Conservation (phyloP, 2,797 vertebrate genomes). For the Mycteria americana region DNA sequence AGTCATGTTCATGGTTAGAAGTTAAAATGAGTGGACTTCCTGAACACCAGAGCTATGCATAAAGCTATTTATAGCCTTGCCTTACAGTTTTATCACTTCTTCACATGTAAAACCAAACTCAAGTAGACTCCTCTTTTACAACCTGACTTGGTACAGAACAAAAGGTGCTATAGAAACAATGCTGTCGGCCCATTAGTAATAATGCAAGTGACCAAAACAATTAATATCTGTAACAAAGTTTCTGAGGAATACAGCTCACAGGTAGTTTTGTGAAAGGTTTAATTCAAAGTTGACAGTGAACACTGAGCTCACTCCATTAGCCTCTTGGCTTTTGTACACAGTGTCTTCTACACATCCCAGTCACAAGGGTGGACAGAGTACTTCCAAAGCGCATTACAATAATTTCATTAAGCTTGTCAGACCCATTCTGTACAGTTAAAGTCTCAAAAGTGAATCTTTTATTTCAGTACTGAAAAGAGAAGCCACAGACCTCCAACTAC, state of each 20-base stretch:
- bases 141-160: not conserved
- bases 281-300: not conserved
- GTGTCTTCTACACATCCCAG: not conserved
- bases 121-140: not conserved
- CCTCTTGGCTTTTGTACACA: not conserved
- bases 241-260: not conserved
- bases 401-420: not conserved
- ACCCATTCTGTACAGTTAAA: not conserved
- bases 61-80: not conserved
- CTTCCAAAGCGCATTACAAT: not conserved
- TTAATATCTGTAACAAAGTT: not conserved
- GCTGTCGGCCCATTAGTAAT: not conserved
- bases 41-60: not conserved
- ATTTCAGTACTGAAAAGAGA: not conserved
- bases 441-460: not conserved
- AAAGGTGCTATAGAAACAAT: not conserved
- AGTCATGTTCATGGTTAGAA: not conserved
- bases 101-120: not conserved
- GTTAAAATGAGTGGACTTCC: not conserved
- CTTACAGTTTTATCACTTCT: not conserved
- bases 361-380: not conserved
- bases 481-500: not conserved
- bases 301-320: not conserved
- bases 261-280: not conserved
- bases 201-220: not conserved